Percentiles rank a stretch among this genome's conserved stretches.
Evolutionary conservation across 2,888 invertebrate genomes (phyloP).

Genomic region (Eumacrocentrus americanus): DNA sequence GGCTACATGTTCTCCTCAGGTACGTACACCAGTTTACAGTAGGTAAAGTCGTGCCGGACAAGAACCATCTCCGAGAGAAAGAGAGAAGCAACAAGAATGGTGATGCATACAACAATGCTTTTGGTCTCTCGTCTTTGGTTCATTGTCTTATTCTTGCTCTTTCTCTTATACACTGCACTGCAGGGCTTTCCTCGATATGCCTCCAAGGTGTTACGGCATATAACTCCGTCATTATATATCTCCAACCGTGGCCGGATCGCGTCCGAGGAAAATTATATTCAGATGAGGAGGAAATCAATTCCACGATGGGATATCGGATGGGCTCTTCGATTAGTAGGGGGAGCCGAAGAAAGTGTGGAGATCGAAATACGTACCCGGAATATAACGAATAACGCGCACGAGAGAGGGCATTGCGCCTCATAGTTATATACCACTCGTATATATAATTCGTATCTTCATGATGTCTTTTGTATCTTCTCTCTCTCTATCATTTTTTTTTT

Average conservation of each 20-base stretch:
- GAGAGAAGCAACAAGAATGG: constrained; percentile 15
- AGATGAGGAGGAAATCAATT: constrained; percentile 59
- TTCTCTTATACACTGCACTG: constrained; percentile 3
- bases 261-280: constrained; percentile 57
- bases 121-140: neutral
- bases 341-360: constrained; percentile 29
- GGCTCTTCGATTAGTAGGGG: constrained; percentile 35
- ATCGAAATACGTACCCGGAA: neutral
- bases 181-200: constrained; percentile 38
- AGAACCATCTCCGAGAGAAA: no score
- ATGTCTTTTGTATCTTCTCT: neutral
- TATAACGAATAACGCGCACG: constrained; percentile 22
- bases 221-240: constrained; percentile 54
- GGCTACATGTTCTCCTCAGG: neutral
- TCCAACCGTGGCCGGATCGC: constrained; percentile 49
- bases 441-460: constrained; percentile 24
- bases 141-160: constrained; percentile 2
- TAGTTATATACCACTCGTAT: no score
- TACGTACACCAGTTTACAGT: constrained; percentile 41
- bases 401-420: constrained; percentile 21
- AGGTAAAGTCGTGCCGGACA: constrained; percentile 25
- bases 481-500: constrained; percentile 8
- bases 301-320: constrained; percentile 48
- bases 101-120: neutral
- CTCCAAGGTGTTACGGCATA: constrained; percentile 56